Conservation (phyloP, 2,113 vertebrate species). For the Aspidoscelis tigris region DNA sequence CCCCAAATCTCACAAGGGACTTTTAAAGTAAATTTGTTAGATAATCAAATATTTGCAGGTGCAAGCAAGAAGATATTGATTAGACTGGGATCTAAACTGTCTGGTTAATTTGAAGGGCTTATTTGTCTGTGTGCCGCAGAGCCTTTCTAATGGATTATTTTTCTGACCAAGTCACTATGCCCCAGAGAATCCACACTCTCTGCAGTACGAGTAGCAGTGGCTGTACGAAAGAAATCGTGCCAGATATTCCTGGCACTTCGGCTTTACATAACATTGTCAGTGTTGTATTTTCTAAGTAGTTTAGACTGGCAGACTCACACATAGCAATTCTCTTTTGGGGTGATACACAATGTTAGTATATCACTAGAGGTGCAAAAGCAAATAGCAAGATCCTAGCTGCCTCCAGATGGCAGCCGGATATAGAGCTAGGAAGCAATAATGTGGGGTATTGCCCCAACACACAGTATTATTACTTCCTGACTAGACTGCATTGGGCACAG, state of each 20-base stretch:
- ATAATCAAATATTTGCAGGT: slow-evolving; percentile 57
- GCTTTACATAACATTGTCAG: neutral
- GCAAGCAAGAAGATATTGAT: slow-evolving; percentile 13
- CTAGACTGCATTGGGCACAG: no score
- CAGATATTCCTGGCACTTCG: neutral
- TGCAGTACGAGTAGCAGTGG: neutral
- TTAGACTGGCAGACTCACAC: neutral
- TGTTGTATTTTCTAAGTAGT: neutral
- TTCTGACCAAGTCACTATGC: slow-evolving; percentile 13
- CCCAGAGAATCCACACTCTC: slow-evolving; percentile 24
- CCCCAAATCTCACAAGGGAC: slow-evolving; percentile 38
- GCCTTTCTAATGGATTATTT: slow-evolving; percentile 25
- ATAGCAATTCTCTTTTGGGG: neutral
- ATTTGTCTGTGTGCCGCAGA: slow-evolving; percentile 18
- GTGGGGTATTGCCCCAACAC: no score
- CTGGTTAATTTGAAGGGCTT: slow-evolving; percentile 46
- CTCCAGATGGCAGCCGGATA: no score
- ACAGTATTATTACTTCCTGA: no score
- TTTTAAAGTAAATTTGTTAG: slow-evolving; percentile 50
- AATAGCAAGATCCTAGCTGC: neutral
- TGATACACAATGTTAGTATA: neutral
- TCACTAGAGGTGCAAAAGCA: neutral
- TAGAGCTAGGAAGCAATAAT: no score
- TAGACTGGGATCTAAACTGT: slow-evolving; percentile 24
- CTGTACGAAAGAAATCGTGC: neutral